These are phyloP conservation scores for Sinelater perroti DNA, from an alignment of 2,888 invertebrate species.

Conservation along the genomic window DNA sequence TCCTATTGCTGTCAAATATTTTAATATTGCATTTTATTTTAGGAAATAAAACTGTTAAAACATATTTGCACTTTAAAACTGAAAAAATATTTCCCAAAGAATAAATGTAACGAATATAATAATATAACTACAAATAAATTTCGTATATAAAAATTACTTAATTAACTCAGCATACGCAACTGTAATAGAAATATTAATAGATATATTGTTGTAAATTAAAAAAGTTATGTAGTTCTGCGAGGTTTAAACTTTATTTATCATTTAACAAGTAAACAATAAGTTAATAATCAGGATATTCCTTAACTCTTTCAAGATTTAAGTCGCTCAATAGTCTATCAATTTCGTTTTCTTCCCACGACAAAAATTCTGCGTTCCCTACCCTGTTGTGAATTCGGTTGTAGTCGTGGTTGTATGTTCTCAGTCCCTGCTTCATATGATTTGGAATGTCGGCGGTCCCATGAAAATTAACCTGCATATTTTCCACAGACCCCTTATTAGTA, in stretches of 20 bases:
- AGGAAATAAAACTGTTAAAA: too few species aligned
- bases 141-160: too few species aligned
- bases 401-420: conserved; percentile 64
- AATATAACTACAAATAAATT: too few species aligned
- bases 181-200: too few species aligned
- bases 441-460: conserved; percentile 77
- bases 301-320: background rate
- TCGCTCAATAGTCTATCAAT: background rate
- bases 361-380: conserved; percentile 2
- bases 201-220: too few species aligned
- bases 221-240: too few species aligned
- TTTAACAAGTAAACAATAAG: too few species aligned
- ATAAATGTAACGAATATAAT: too few species aligned
- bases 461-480: conserved; percentile 68
- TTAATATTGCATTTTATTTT: conserved; percentile 14
- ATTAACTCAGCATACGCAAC: too few species aligned
- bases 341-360: background rate
- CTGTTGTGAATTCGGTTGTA: conserved; percentile 56
- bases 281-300: conserved; percentile 5
- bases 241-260: too few species aligned
- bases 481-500: conserved; percentile 68
- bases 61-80: too few species aligned
- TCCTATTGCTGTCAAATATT: conserved; percentile 7
- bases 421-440: conserved; percentile 67
- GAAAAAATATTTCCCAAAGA: too few species aligned